These are phyloP conservation scores for Troides aeacus DNA, from an alignment of 2,888 invertebrate species.

Conservation along the genomic window DNA sequence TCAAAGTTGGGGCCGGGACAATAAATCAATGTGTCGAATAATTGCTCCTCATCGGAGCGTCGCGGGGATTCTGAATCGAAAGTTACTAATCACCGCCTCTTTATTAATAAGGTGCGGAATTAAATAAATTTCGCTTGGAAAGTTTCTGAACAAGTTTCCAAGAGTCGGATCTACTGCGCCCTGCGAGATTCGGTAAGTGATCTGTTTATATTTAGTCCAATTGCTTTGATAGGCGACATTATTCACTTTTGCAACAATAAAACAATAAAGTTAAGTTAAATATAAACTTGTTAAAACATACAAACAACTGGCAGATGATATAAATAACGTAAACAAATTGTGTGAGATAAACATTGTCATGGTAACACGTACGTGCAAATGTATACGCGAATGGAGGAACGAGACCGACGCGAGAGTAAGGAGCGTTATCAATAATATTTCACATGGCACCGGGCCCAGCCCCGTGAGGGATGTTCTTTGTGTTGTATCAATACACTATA, in stretches of 20 bases:
- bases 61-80: constrained; percentile 37
- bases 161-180: constrained; percentile 38
- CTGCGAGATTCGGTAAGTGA: too few relatives aligned
- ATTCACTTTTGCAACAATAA: too few relatives aligned
- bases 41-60: constrained; percentile 48
- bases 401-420: constrained; percentile 8
- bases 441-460: constrained; percentile 31
- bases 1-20: constrained; percentile 50
- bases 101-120: constrained; percentile 70
- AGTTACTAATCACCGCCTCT: constrained; percentile 75
- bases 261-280: constrained; percentile 10
- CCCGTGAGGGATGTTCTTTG: constrained; percentile 43
- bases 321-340: constrained; percentile 1
- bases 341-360: constrained; percentile 15
- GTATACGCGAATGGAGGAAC: neutral
- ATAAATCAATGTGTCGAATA: constrained; percentile 79
- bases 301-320: neutral
- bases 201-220: too few relatives aligned
- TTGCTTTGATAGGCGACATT: too few relatives aligned
- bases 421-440: constrained; percentile 32
- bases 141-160: constrained; percentile 47
- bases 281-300: neutral
- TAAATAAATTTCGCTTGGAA: constrained; percentile 54
- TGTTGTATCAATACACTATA: constrained; percentile 43
- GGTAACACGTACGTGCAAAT: constrained; percentile 16